Base-by-base conservation (phyloP, 2,113 vertebrate species). In the Cephalopterus ornatus region DNA sequence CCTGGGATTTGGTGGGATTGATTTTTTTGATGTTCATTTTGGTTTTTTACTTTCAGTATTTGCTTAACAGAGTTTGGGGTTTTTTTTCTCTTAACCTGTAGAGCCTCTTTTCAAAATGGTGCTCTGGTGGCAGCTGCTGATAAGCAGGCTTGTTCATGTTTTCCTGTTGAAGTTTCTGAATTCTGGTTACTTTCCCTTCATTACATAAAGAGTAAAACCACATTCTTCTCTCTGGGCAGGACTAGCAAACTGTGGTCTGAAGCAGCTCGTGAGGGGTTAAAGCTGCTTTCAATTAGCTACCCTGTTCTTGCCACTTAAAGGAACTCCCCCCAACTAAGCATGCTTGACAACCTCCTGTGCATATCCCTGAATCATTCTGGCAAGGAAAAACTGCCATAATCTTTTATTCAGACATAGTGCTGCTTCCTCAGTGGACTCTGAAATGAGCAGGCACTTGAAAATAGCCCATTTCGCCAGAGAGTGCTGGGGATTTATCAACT, bases 321-420 rank as follows among this genome's bases (percentile, higher is more conserved):
- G 89, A 95, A 53, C 76, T n/a, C 74, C 68, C 61, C 82, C 44
- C 65, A 56, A 78, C 67, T 52, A 80, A 94, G 88, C 73, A 70
- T 94, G 92, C 93, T 61, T 96, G 73, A 62, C 82, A 93, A 21
- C 70, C 73, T 85, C 83, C 76, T 46, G 70, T 92, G 91, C 58
- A 47, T 91, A 93, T 87, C 85, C 86, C 96, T 96, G 92, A 96
- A 95, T 96, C 96, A 92, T 94, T 92, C 91, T 94, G 88, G 92
- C 96, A 96, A 68, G 86, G 42, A 46, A 85, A 88, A 89, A 47
- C 76, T 87, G 86, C 91, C 86, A 95, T 93, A 33, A 94, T 96
- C 61, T 85, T 85, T 81, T 94, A 93, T 93, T 92, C 83, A 95
- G 93, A 53, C 61, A 75, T 26, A 70, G 73, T 35, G 21, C 68